Conservation (phyloP, 2,888 invertebrate species). For the Sinopyrophorus schimmeli region DNA sequence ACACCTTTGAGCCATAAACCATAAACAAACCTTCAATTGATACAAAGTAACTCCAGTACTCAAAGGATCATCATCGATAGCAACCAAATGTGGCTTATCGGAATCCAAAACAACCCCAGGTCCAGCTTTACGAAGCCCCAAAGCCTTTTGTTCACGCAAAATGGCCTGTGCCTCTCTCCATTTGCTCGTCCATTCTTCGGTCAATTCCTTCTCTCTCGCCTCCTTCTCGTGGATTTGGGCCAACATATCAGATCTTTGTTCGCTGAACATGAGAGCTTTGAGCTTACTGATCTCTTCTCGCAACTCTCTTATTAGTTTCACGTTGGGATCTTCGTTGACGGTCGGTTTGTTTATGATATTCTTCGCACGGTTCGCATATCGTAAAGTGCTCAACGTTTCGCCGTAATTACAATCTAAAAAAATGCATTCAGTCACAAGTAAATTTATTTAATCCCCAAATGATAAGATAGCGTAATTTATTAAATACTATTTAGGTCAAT, state of each 20-base stretch:
- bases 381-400: conserved; percentile 81
- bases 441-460: too few species aligned
- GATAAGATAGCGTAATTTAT: too few species aligned
- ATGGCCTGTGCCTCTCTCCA: conserved; percentile 91
- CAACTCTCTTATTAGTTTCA: conserved; percentile 82
- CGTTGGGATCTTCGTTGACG: conserved; percentile 88
- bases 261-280: conserved; percentile 72
- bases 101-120: conserved; percentile 88
- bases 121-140: conserved; percentile 84
- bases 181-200: conserved; percentile 92
- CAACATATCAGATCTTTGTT: conserved; percentile 64
- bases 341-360: conserved; percentile 91
- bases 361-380: conserved; percentile 88
- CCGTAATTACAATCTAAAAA: conserved; percentile 77
- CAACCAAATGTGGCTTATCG: conserved; percentile 89
- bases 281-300: conserved; percentile 84
- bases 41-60: conserved; percentile 91
- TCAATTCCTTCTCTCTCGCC: conserved; percentile 81
- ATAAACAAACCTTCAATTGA: conserved; percentile 76
- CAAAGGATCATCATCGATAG: conserved; percentile 86
- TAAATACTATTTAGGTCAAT: too few species aligned
- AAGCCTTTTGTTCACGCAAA: conserved; percentile 82
- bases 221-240: conserved; percentile 88
- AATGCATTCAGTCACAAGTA: not conserved
- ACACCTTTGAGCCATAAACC: too few species aligned